Evolutionary conservation across 2,113 vertebrate species (phyloP).

Genomic region (Peromyscus maniculatus): DNA sequence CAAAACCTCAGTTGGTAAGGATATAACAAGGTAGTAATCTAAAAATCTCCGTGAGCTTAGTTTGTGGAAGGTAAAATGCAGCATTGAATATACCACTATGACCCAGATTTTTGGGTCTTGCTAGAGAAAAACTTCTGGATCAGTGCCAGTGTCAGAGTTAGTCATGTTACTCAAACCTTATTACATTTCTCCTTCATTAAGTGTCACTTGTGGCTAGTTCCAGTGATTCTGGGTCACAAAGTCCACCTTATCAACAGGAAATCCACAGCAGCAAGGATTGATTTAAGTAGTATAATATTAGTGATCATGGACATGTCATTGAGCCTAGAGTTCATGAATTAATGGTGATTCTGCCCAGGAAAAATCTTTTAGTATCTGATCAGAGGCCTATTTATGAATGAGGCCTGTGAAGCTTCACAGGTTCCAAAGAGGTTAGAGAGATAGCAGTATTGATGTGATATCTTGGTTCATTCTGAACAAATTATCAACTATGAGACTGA

Average conservation of each 20-base stretch:
- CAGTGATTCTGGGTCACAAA: too few relatives aligned
- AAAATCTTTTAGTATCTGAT: neutral
- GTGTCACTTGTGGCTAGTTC: neutral
- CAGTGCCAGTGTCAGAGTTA: neutral
- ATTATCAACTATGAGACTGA: rapidly evolving
- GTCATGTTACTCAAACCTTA: too few relatives aligned
- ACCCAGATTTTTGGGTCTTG: neutral
- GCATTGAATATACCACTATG: neutral
- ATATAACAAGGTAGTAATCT: neutral
- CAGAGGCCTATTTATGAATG: neutral
- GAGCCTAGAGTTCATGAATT: neutral
- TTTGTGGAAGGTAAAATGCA: neutral
- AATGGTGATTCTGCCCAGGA: neutral
- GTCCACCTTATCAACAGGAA: neutral
- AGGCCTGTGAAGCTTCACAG: neutral
- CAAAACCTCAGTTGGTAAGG: neutral
- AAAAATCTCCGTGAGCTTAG: too few relatives aligned
- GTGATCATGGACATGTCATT: neutral
- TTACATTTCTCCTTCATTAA: neutral
- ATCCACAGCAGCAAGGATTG: too few relatives aligned
- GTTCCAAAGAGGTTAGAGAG: neutral
- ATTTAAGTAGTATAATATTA: neutral
- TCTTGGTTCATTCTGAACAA: neutral
- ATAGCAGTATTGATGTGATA: neutral
- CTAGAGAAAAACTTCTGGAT: neutral